Evolutionary conservation across 2,113 vertebrate species (phyloP).

Genomic region (Petroica traversi): DNA sequence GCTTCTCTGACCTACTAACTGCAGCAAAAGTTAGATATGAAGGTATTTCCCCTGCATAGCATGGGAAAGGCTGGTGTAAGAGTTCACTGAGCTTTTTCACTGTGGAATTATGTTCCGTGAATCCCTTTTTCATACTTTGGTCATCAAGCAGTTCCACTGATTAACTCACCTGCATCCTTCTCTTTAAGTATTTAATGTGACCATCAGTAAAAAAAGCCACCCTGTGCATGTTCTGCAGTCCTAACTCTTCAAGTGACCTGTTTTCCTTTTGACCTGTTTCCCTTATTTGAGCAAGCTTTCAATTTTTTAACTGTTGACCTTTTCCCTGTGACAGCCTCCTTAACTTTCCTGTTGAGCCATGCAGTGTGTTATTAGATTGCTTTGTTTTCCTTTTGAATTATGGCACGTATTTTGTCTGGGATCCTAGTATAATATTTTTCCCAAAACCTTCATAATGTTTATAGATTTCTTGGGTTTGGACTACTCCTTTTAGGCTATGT

Average conservation of each 20-base stretch:
- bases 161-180: not conserved
- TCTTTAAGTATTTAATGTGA: not conserved
- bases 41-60: accelerated
- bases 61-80: not conserved
- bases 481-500: not conserved
- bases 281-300: not conserved
- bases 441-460: not conserved
- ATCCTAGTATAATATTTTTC: not conserved
- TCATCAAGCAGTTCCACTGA: not conserved
- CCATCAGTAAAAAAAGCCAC: accelerated
- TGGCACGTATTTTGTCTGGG: not conserved
- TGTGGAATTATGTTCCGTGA: not conserved
- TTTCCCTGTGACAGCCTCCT: not conserved
- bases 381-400: conserved; percentile 31
- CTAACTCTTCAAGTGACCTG: not conserved
- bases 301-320: not conserved
- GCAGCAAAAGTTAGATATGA: not conserved
- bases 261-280: not conserved
- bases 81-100: not conserved
- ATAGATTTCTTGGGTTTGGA: not conserved
- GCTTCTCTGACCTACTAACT: not conserved
- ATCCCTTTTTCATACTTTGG: not conserved
- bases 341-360: not conserved
- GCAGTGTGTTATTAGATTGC: not conserved
- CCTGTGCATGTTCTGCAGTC: accelerated